These are phyloP conservation scores for Ochropleura leucogaster DNA, from an alignment of 2,888 invertebrate genomes.

Conservation along the genomic window DNA sequence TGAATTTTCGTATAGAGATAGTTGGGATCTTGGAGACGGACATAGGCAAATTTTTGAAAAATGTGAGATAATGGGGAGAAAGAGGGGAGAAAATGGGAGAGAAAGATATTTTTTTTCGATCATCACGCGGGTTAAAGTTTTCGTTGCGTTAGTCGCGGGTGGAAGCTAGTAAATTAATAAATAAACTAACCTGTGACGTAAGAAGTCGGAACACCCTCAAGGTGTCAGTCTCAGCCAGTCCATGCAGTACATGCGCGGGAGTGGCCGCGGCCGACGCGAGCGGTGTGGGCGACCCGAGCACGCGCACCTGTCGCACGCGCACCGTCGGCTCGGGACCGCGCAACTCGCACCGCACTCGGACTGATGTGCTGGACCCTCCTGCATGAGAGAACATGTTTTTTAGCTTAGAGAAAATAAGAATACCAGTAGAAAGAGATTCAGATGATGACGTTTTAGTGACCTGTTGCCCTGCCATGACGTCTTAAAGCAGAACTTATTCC, in stretches of 20 bases:
- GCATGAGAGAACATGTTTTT: background rate
- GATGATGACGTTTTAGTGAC: background rate
- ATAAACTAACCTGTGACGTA: slow-evolving; percentile 93
- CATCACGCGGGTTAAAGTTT: too few species aligned
- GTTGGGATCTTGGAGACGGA: too few species aligned
- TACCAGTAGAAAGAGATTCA: background rate
- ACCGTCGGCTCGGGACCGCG: slow-evolving; percentile 98
- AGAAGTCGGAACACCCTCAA: slow-evolving; percentile 97
- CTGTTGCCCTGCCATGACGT: too few species aligned
- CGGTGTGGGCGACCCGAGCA: slow-evolving; percentile 76
- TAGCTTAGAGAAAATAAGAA: background rate
- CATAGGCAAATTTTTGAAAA: too few species aligned
- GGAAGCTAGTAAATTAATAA: background rate
- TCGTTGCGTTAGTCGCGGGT: too few species aligned
- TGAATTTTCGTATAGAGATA: too few species aligned
- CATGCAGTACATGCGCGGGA: slow-evolving; percentile 93
- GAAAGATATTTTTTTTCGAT: too few species aligned
- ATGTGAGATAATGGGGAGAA: too few species aligned
- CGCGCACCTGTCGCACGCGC: slow-evolving; percentile 95
- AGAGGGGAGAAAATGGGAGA: too few species aligned
- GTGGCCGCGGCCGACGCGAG: slow-evolving; percentile 61
- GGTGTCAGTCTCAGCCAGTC: slow-evolving; percentile 97
- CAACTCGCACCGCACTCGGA: slow-evolving; percentile 94
- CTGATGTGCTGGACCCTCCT: slow-evolving; percentile 78
- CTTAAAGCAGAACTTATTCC: too few species aligned